Evolutionary conservation across 2,113 vertebrate genomes (phyloP).

Genomic region (Nanorana parkeri): DNA sequence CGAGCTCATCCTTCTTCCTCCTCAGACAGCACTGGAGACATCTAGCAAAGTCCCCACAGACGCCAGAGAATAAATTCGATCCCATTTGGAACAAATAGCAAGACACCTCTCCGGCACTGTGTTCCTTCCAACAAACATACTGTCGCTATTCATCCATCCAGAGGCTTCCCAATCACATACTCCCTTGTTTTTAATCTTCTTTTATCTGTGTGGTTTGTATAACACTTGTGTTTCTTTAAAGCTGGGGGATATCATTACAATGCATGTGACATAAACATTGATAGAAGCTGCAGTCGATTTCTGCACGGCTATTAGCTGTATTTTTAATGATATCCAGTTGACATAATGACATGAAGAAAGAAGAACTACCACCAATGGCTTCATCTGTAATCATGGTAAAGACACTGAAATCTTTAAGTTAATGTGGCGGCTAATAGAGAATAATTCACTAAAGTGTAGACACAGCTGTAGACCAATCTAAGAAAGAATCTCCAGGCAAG

Average conservation of each 20-base stretch:
- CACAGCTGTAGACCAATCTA: not conserved
- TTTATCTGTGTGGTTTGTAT: not conserved
- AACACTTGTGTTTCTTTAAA: not conserved
- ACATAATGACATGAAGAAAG: not conserved
- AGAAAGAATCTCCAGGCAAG: not conserved
- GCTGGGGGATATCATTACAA: not conserved
- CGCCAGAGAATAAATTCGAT: not conserved
- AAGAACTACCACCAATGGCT: not conserved
- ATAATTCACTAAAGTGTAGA: not conserved
- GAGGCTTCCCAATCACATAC: not conserved
- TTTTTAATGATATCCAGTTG: not conserved
- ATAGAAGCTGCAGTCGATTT: conserved; percentile 1
- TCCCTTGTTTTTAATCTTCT: not conserved
- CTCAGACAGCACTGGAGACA: not conserved
- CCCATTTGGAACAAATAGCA: conserved; percentile 2
- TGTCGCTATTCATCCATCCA: not conserved
- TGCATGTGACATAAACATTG: not conserved
- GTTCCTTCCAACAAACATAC: not conserved
- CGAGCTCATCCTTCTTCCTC: not conserved
- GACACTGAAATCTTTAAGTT: conserved; percentile 5
- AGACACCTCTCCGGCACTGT: not conserved
- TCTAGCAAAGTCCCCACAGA: not conserved
- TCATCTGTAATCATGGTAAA: conserved; percentile 3
- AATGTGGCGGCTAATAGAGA: not conserved
- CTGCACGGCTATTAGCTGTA: not conserved